Conservation (phyloP, 2,113 vertebrate species). For the Saccopteryx leptura region DNA sequence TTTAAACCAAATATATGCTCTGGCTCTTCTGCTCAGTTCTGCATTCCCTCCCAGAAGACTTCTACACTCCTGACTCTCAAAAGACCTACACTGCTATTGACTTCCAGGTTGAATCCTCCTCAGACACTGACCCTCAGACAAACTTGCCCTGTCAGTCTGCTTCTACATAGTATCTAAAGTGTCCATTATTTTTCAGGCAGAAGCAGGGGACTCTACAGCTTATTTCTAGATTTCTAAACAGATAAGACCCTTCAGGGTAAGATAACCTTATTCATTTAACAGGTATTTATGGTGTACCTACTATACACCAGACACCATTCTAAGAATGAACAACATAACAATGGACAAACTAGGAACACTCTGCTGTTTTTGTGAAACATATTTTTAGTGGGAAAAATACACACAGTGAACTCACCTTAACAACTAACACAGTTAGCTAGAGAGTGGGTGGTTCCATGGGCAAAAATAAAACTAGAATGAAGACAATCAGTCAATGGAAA, state of each 20-base stretch:
- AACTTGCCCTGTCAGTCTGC: not conserved
- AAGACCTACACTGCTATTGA: not conserved
- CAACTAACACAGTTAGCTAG: not conserved
- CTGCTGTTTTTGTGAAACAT: not conserved
- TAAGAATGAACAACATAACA: not conserved
- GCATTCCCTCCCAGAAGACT: too few species aligned
- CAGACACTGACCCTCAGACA: accelerated
- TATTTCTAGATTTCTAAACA: not conserved
- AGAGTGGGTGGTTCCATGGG: not conserved
- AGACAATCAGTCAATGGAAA: accelerated
- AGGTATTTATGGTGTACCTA: not conserved
- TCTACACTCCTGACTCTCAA: too few species aligned
- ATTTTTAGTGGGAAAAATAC: not conserved
- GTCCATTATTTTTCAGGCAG: not conserved
- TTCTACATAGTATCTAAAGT: not conserved
- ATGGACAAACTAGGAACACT: not conserved
- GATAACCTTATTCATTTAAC: not conserved
- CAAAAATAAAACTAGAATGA: not conserved
- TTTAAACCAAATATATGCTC: not conserved
- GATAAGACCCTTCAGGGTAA: not conserved
- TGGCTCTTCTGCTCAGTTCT: too few species aligned
- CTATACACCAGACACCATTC: not conserved
- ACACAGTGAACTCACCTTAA: not conserved
- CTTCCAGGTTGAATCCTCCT: accelerated
- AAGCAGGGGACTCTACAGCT: not conserved